phyloP scores from a whole-genome alignment of 1,140 invertebrate genomes.

The Pseudomyrmex sp. region DNA sequence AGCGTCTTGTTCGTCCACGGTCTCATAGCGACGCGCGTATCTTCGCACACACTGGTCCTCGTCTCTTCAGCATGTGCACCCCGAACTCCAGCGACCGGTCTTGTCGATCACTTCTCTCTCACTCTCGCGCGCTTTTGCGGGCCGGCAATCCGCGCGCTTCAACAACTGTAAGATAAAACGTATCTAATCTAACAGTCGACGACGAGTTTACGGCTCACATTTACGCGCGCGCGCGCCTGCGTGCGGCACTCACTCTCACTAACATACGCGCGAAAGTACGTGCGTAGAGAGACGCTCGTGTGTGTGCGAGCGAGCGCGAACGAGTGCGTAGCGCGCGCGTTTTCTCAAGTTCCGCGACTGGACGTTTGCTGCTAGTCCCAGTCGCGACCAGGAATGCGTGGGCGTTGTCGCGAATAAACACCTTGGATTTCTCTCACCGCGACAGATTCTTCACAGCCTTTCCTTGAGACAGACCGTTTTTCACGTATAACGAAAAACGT shows the following conservation, averaged over 20 bases:
- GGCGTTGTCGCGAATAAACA: conserved; percentile 7
- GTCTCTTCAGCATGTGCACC: conserved; percentile 73
- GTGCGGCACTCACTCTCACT: no score
- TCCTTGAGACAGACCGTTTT: no score
- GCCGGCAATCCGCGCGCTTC: conserved; percentile 3
- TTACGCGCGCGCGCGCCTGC: no score
- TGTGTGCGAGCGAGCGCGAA: background rate
- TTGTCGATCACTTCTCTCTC: conserved; percentile 38
- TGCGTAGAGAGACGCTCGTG: no score
- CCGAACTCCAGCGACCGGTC: conserved; percentile 34
- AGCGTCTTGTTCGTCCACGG: conserved; percentile 79
- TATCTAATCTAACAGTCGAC: conserved; percentile 70
- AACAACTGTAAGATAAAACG: conserved; percentile 71
- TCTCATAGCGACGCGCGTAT: conserved; percentile 75
- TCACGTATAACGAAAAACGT: no score
- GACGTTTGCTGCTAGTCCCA: no score
- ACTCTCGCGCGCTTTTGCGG: conserved; percentile 2
- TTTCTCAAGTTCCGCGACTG: background rate
- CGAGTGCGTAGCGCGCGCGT: background rate
- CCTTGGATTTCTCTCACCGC: background rate
- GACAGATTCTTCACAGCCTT: background rate
- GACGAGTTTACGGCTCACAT: background rate
- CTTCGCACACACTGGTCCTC: conserved; percentile 27
- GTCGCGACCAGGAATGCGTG: background rate
- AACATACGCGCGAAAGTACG: background rate